These are phyloP conservation scores for Hyperoplus lanceolatus DNA, from an alignment of 2,797 vertebrate genomes.

Conservation along the genomic window DNA sequence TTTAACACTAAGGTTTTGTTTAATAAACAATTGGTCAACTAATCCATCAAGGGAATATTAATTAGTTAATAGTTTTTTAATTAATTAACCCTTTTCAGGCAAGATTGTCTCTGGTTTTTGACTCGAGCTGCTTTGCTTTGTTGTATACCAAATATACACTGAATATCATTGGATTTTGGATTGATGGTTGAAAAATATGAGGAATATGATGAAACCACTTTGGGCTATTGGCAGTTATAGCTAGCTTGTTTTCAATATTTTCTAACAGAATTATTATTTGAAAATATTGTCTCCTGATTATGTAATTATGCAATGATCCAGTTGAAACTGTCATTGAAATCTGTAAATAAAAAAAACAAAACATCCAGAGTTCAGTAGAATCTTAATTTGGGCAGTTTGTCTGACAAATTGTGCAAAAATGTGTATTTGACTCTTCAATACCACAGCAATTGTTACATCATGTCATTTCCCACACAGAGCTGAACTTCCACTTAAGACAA, in stretches of 20 bases:
- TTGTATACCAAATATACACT: no score
- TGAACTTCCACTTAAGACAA: conserved; percentile 4
- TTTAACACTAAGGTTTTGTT: not conserved
- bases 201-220: not conserved
- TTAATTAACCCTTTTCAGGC: not conserved
- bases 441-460: not conserved
- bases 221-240: not conserved
- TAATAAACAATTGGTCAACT: not conserved
- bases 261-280: not conserved
- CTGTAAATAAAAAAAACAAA: not conserved
- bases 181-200: not conserved
- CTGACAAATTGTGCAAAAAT: conserved; percentile 18
- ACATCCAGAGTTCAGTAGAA: not conserved
- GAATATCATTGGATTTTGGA: not conserved
- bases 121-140: not conserved
- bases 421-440: not conserved
- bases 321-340: not conserved
- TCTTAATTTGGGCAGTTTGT: not conserved
- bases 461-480: conserved; percentile 28
- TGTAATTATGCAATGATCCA: not conserved
- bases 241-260: not conserved
- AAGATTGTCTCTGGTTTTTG: not conserved
- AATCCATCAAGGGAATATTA: not conserved
- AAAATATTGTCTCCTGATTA: not conserved
- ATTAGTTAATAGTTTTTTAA: not conserved